Percentiles rank a stretch among this genome's conserved stretches.
Evolutionary conservation across 2,888 invertebrate species (phyloP).

Genomic region (Lycia hirtaria): DNA sequence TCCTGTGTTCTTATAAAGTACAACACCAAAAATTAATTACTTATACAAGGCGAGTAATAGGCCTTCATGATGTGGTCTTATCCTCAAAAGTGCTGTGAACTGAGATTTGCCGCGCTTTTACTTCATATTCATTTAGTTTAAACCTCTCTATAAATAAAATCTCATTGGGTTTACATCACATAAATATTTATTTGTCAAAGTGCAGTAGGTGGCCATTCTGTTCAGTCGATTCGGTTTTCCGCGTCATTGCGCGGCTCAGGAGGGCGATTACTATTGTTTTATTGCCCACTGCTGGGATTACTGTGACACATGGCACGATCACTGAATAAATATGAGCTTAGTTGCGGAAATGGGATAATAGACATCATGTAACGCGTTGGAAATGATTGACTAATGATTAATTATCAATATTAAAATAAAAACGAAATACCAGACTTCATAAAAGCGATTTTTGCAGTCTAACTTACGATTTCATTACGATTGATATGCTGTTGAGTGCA

Average conservation of each 20-base stretch:
- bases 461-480: too few species aligned
- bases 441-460: too few species aligned
- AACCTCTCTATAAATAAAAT: too few species aligned
- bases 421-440: too few species aligned
- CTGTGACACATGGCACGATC: slow-evolving; percentile 20
- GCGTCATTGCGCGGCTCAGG: slow-evolving; percentile 21
- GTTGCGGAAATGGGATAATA: neutral
- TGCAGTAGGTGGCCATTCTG: slow-evolving; percentile 18
- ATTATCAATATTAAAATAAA: too few species aligned
- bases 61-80: neutral
- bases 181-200: slow-evolving; percentile 11
- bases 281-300: slow-evolving; percentile 26
- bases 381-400: neutral
- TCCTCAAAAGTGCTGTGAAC: too few species aligned
- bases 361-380: neutral
- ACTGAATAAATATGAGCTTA: slow-evolving; percentile 9
- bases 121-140: too few species aligned
- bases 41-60: neutral
- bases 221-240: slow-evolving; percentile 25
- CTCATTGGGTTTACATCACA: neutral
- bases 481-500: too few species aligned
- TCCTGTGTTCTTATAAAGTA: too few species aligned
- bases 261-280: slow-evolving; percentile 25
- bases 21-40: neutral
- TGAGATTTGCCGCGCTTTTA: too few species aligned